phyloP scores from a whole-genome alignment of 2,797 vertebrate genomes.

The Poecilia picta region DNA sequence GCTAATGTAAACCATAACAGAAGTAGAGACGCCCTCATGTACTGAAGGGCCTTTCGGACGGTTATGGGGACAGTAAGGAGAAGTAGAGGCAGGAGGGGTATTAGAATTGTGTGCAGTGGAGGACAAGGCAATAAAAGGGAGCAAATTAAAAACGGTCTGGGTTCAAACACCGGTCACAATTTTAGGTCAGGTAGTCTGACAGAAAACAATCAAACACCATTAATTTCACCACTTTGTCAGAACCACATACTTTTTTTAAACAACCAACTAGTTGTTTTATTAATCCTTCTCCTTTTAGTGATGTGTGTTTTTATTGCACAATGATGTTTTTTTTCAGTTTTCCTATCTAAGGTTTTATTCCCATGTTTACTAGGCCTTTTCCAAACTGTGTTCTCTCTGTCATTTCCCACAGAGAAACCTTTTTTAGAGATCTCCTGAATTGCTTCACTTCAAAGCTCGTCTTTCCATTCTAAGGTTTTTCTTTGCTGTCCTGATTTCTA shows the following conservation, averaged over 20 bases:
- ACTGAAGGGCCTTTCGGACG: neutral
- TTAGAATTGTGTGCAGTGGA: conserved; percentile 35
- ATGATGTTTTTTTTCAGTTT: neutral
- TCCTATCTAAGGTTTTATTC: neutral
- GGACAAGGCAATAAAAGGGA: conserved; percentile 51
- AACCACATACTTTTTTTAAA: neutral
- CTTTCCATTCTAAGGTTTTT: conserved; percentile 2
- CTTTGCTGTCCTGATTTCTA: conserved; percentile 6
- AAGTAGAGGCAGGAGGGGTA: conserved; percentile 18
- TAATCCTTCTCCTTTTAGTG: neutral
- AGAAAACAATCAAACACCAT: conserved; percentile 23
- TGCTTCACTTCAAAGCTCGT: conserved; percentile 8
- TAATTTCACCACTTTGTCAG: conserved; percentile 8
- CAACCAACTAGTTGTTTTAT: neutral
- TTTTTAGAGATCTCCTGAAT: conserved; percentile 17
- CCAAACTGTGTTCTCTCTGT: neutral
- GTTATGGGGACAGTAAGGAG: conserved; percentile 10
- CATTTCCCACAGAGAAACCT: neutral
- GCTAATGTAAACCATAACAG: neutral
- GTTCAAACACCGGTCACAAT: conserved; percentile 64
- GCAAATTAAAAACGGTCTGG: conserved; percentile 61
- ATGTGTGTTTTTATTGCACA: neutral
- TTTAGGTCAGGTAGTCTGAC: conserved; percentile 37
- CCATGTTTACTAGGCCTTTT: neutral
- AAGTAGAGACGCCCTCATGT: neutral